Evolutionary conservation across 2,888 invertebrate species (phyloP), one percentile per base, ranked within the genome.

Genomic region (Criorhina ranunculi): DNA sequence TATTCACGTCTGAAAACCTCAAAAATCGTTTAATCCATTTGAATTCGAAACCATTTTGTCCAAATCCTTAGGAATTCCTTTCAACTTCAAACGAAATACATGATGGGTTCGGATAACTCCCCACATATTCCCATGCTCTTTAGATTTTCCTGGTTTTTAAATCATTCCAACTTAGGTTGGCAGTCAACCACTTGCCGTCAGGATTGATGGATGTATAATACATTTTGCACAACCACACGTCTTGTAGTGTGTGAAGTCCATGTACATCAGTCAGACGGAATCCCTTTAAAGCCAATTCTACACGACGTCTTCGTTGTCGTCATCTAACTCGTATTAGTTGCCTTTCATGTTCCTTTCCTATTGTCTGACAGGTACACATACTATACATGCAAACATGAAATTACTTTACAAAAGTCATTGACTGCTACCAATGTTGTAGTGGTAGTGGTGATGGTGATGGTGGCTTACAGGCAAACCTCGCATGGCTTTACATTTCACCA

Each of bases 131-230:
- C 1, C 17, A 37, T 57, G 19, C 24, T 2, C n/a, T 9, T 31
- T 2, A 3, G 11, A 8, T 1, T 19, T 55, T 4, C n/a, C 11
- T 7, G 7, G 11, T 40, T 24, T 40, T 12, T 59, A 40, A 59
- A 59, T 24, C 59, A 40, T 4, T 24, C n/a, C 57, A 59, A 59
- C 40, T 59, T 6, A 24, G 17, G 7, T 15, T 53, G 35, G 24
- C 37, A 55, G 49, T 37, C 46, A 55, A 59, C 59, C 37, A 67
- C 66, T 80, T 60, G 31, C 60, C 44, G 35, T 19, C 24, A 49
- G 37, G 67, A 44, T 80, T 80, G 80, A 75, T 53, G 37, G 46
- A 80, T 60, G 73, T 75, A 17, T 19, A 46, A 40, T 44, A 55
- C 46, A 72, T 77, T 60, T 40, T 29, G 9, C 15, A n/a, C 57